Conservation (phyloP, 2,797 vertebrate species). For the Limnodromus scolopaceus region DNA sequence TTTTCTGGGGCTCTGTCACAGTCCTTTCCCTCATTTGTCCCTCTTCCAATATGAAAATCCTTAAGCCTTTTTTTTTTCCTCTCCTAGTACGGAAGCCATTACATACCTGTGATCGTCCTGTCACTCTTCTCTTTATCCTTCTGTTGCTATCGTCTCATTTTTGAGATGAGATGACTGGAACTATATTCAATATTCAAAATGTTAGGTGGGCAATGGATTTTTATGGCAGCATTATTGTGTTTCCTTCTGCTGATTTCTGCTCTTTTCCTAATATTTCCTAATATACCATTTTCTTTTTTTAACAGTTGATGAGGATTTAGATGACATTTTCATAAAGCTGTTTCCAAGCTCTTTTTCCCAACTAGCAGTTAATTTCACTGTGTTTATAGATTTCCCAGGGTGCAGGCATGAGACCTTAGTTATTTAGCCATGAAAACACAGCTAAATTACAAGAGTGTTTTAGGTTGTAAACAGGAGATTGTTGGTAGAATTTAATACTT, state of each 20-base stretch:
- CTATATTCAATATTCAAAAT: background rate
- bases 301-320: slow-evolving; percentile 3
- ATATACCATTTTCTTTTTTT: background rate
- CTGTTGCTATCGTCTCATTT: background rate
- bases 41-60: slow-evolving; percentile 8
- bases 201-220: background rate
- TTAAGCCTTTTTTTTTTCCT: background rate
- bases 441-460: background rate
- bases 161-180: background rate
- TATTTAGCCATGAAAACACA: slow-evolving; percentile 19
- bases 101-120: slow-evolving; percentile 11
- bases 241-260: background rate
- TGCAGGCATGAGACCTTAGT: background rate
- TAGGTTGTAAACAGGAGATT: background rate
- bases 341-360: background rate
- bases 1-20: background rate
- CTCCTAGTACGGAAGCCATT: background rate
- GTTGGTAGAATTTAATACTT: background rate
- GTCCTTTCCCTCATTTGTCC: background rate
- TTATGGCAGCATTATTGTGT: background rate
- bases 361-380: background rate
- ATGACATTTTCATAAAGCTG: slow-evolving; percentile 8
- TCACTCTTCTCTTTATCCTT: slow-evolving; percentile 18
- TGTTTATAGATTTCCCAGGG: slow-evolving; percentile 18
- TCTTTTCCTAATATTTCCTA: slow-evolving; percentile 5